Evolutionary conservation across 2,888 invertebrate genomes (phyloP).

Genomic region (Miltochrista miniata): DNA sequence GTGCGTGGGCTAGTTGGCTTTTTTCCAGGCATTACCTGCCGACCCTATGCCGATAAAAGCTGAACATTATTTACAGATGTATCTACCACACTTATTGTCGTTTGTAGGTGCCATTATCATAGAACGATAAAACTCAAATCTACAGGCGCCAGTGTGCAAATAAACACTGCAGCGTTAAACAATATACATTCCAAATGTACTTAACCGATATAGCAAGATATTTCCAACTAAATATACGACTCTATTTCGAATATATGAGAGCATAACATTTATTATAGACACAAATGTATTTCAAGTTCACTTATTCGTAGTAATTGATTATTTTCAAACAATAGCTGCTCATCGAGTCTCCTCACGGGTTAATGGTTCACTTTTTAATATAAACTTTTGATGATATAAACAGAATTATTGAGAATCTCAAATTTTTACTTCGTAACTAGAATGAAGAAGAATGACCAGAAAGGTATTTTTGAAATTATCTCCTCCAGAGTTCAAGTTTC

Average conservation of each 20-base stretch:
- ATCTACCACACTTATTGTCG: conserved; percentile 63
- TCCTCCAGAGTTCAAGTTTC: too few relatives aligned
- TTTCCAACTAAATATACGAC: conserved; percentile 10
- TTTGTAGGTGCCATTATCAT: conserved; percentile 47
- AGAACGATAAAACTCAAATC: conserved; percentile 34
- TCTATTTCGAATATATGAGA: conserved; percentile 13
- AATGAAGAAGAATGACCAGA: too few relatives aligned
- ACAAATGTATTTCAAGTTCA: neutral
- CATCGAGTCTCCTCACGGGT: too few relatives aligned
- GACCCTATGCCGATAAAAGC: conserved; percentile 75
- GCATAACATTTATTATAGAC: conserved; percentile 7
- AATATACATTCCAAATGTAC: conserved; percentile 22
- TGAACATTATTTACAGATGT: conserved; percentile 73
- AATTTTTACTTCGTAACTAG: too few relatives aligned
- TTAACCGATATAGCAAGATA: conserved; percentile 8
- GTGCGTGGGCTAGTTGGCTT: conserved; percentile 72
- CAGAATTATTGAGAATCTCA: too few relatives aligned
- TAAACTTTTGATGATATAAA: too few relatives aligned
- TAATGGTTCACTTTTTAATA: too few relatives aligned
- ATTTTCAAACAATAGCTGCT: too few relatives aligned
- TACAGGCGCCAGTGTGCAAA: conserved; percentile 30
- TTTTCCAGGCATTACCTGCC: conserved; percentile 76
- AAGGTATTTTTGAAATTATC: too few relatives aligned
- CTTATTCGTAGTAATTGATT: conserved; percentile 10
- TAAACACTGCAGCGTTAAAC: conserved; percentile 24